phyloP scores from a whole-genome alignment of 1,140 invertebrate species.

The Stenopsyche tienmushanensis region DNA sequence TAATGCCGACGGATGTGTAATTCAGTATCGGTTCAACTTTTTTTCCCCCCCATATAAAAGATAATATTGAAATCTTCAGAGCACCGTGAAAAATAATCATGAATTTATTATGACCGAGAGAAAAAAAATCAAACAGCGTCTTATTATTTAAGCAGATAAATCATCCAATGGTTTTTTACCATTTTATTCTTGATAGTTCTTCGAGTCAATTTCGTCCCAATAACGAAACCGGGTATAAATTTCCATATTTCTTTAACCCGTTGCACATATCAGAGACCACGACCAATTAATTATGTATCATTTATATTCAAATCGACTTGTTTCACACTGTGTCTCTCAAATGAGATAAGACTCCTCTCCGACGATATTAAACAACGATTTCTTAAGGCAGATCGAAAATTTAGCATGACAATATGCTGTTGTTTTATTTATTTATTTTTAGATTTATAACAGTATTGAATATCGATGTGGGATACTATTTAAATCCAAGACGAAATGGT shows the following conservation, averaged over 20 bases:
- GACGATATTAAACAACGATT: no score
- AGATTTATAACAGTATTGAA: neutral
- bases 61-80: neutral
- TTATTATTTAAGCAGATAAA: neutral
- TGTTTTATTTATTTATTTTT: neutral
- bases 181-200: neutral
- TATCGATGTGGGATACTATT: neutral
- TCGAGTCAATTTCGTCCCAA: neutral
- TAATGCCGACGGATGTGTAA: neutral
- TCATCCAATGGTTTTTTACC: neutral
- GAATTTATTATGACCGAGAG: neutral
- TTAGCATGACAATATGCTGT: no score
- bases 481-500: neutral
- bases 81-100: neutral
- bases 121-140: neutral
- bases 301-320: conserved; percentile 9
- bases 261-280: no score
- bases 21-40: neutral
- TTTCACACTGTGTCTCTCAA: no score
- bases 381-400: no score
- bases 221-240: neutral
- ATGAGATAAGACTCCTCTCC: no score
- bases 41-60: neutral
- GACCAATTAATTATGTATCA: conserved; percentile 12
- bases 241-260: neutral